A percentile compares a stretch with the other conserved stretches of the same genome.
Conservation (phyloP, 2,113 vertebrate species). For the Cyprinodon tularosa region DNA sequence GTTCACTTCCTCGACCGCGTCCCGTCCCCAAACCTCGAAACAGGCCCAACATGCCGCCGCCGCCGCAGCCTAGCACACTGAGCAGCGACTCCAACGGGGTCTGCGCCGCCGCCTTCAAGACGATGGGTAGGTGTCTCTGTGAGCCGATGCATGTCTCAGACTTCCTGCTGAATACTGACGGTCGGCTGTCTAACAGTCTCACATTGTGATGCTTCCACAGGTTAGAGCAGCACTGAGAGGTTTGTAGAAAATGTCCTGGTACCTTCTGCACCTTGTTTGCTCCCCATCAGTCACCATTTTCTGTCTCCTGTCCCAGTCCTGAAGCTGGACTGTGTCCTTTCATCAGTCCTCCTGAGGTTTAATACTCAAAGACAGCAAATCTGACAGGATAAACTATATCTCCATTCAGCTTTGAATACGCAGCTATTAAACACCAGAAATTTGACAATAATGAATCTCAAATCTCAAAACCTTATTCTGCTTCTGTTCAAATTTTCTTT, state of each 20-base stretch:
- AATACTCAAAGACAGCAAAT: not conserved
- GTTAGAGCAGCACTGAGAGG: conserved; percentile 86
- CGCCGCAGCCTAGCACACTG: conserved; percentile 83
- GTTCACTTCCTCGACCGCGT: conserved; percentile 85
- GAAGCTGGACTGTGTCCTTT: not conserved
- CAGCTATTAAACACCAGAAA: too few relatives aligned
- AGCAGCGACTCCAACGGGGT: conserved; percentile 61
- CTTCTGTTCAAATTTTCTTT: too few relatives aligned
- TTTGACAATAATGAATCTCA: too few relatives aligned
- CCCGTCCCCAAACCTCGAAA: conserved; percentile 93
- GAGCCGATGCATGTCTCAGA: not conserved
- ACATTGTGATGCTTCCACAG: conserved; percentile 85
- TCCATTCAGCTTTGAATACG: too few relatives aligned
- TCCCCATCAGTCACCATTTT: conserved; percentile 55
- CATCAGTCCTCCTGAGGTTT: too few relatives aligned
- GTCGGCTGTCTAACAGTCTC: conserved; percentile 77
- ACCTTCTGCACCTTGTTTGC: conserved; percentile 64
- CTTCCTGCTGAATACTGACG: conserved; percentile 15
- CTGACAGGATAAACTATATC: too few relatives aligned
- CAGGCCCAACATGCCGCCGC: conserved; percentile 90
- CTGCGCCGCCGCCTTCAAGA: conserved; percentile 79
- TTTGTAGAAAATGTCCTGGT: conserved; percentile 80
- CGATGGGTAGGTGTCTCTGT: conserved; percentile 83
- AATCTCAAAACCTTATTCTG: too few relatives aligned
- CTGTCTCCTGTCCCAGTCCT: conserved; percentile 13